phyloP scores from a whole-genome alignment of 2,888 invertebrate species.

The Dicyrtoma fusca region DNA sequence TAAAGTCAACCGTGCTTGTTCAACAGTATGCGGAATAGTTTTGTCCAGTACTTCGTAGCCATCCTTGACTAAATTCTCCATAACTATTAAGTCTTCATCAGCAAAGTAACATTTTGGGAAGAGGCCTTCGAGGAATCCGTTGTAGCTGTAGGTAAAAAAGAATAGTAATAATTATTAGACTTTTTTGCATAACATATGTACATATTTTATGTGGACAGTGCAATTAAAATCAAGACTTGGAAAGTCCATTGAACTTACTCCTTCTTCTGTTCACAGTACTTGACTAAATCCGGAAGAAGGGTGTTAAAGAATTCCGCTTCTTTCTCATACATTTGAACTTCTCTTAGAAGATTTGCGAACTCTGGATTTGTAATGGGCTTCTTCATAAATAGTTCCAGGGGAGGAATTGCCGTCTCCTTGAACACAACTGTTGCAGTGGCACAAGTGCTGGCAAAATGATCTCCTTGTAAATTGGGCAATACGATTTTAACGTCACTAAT shows the following conservation, averaged over 20 bases:
- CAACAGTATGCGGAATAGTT: constrained; percentile 9
- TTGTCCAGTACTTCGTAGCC: constrained; percentile 21
- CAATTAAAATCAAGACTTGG: background rate
- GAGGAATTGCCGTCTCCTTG: background rate
- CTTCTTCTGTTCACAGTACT: background rate
- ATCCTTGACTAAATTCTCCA: constrained; percentile 24
- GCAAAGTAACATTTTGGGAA: constrained; percentile 37
- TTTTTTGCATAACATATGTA: background rate
- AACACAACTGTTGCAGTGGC: constrained; percentile 21
- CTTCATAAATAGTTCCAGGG: constrained; percentile 32
- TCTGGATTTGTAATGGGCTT: background rate
- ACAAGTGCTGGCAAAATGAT: constrained; percentile 7
- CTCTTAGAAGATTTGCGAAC: background rate
- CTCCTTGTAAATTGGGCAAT: background rate
- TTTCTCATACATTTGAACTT: constrained; percentile 18
- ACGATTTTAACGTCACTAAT: constrained; percentile 1
- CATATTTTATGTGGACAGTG: constrained; percentile 15
- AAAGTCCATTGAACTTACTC: background rate
- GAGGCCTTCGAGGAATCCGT: background rate
- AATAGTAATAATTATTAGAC: background rate
- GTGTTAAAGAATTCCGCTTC: constrained; percentile 27
- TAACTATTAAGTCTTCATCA: constrained; percentile 11
- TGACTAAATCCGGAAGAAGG: constrained; percentile 19
- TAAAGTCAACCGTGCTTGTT: background rate
- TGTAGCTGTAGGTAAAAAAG: constrained; percentile 3